A percentile compares a stretch with the other conserved stretches of the same genome.
These are phyloP conservation scores for Cepaea nemoralis DNA, from an alignment of 1,140 invertebrate genomes.

Conservation along the genomic window DNA sequence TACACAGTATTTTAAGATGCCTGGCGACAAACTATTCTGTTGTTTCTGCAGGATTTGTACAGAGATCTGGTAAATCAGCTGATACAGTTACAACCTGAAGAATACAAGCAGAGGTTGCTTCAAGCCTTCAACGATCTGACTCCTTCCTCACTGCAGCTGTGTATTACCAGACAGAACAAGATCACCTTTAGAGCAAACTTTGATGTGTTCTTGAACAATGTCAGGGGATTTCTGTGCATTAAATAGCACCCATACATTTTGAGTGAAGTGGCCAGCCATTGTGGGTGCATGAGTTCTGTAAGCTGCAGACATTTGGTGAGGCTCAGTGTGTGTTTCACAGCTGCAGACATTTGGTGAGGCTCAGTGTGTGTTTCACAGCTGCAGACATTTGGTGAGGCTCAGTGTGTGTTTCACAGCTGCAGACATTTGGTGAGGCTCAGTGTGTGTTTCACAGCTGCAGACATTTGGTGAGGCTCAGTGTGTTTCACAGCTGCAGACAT, in stretches of 20 bases:
- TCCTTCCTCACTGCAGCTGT: slow-evolving; percentile 76
- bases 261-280: too few species aligned
- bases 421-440: too few species aligned
- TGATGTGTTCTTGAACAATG: slow-evolving; percentile 84
- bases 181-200: slow-evolving; percentile 83
- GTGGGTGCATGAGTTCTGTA: neutral
- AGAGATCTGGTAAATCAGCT: slow-evolving; percentile 78
- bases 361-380: too few species aligned
- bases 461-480: too few species aligned
- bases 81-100: slow-evolving; percentile 76
- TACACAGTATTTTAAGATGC: neutral
- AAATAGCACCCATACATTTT: slow-evolving; percentile 71
- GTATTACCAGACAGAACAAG: slow-evolving; percentile 77
- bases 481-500: too few species aligned
- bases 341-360: too few species aligned
- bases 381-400: too few species aligned
- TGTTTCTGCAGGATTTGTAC: slow-evolving; percentile 75
- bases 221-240: slow-evolving; percentile 81
- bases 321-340: too few species aligned
- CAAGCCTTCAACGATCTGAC: slow-evolving; percentile 80
- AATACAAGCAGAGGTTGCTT: slow-evolving; percentile 76
- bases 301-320: too few species aligned
- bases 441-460: too few species aligned
- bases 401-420: too few species aligned
- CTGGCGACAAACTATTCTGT: neutral